A percentile compares a stretch with the other conserved stretches of the same genome.
Evolutionary conservation across 92 coral and sea anemone genomes (phyloP).

Genomic region (Hydrozoanthus gracilis): DNA sequence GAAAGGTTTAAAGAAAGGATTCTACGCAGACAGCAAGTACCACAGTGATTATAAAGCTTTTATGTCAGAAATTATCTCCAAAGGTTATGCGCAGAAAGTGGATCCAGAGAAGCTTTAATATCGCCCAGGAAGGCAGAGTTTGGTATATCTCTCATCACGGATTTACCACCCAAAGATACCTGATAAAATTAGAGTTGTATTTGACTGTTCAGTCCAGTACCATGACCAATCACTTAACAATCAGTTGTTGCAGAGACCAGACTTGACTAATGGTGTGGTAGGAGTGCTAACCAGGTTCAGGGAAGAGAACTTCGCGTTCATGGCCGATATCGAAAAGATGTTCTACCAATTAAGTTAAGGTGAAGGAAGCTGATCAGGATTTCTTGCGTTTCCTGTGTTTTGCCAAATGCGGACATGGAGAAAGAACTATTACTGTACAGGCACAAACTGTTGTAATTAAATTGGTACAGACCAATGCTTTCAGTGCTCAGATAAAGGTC

Average conservation of each 20-base stretch:
- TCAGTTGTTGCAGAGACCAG: slow-evolving; percentile 61
- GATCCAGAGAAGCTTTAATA: slow-evolving; percentile 7
- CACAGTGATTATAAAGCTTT: slow-evolving; percentile 40
- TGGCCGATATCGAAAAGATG: slow-evolving; percentile 70
- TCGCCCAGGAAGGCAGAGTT: slow-evolving; percentile 35
- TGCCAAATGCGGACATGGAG: slow-evolving; percentile 57
- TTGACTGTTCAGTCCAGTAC: slow-evolving; percentile 52
- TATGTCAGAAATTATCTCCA: slow-evolving; percentile 44
- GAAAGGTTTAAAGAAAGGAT: slow-evolving; percentile 42
- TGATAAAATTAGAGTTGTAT: slow-evolving; percentile 47
- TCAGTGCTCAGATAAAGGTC: slow-evolving; percentile 58
- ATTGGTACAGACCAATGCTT: slow-evolving; percentile 53
- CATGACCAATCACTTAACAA: slow-evolving; percentile 53
- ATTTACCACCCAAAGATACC: slow-evolving; percentile 58
- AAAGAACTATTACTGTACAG: slow-evolving; percentile 40
- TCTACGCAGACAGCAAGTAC: slow-evolving; percentile 36
- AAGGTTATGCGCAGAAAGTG: slow-evolving; percentile 52
- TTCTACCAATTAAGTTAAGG: slow-evolving; percentile 70
- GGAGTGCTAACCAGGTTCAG: slow-evolving; percentile 72
- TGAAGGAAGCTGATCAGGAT: slow-evolving; percentile 51
- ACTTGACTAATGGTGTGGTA: slow-evolving; percentile 52
- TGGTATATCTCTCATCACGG: slow-evolving; percentile 72
- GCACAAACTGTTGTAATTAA: slow-evolving; percentile 58
- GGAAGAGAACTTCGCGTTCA: slow-evolving; percentile 60
- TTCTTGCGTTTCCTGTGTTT: slow-evolving; percentile 68